phyloP scores from a whole-genome alignment of 2,113 vertebrate species.

The Phalacrocorax aristotelis region DNA sequence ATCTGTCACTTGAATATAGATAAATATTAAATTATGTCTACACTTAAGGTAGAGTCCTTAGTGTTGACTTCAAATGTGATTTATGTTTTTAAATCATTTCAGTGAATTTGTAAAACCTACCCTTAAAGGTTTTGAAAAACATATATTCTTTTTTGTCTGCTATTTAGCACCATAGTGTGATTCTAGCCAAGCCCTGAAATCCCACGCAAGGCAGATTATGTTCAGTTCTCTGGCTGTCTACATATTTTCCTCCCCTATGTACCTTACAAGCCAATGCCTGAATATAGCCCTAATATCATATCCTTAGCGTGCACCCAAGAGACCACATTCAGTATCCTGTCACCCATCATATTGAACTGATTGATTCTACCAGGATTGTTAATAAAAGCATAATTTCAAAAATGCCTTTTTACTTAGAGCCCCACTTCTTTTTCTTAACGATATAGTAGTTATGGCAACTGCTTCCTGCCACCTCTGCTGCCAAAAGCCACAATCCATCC shows the following conservation, averaged over 20 bases:
- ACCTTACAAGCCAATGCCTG: constrained; percentile 26
- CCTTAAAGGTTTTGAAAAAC: background rate
- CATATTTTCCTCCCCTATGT: constrained; percentile 32
- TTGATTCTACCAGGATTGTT: background rate
- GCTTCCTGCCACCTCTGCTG: constrained; percentile 56
- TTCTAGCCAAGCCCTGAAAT: constrained; percentile 51
- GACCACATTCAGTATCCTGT: background rate
- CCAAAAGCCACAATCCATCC: constrained; percentile 64
- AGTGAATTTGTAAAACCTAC: constrained; percentile 27
- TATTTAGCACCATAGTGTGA: constrained; percentile 2
- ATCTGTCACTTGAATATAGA: background rate
- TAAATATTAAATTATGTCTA: background rate
- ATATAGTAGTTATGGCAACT: constrained; percentile 63
- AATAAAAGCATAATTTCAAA: constrained; percentile 33
- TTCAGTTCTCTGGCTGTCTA: constrained; percentile 26
- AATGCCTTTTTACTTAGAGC: background rate
- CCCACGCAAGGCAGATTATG: constrained; percentile 54
- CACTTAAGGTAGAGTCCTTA: background rate
- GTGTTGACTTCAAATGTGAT: background rate
- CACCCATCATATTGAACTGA: constrained; percentile 1
- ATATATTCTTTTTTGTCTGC: background rate
- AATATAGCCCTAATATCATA: constrained; percentile 15
- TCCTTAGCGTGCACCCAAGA: background rate
- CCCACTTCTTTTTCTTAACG: background rate
- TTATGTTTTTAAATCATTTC: constrained; percentile 3